These are phyloP conservation scores for Ovibos moschatus DNA, from an alignment of 2,113 vertebrate species.

Conservation along the genomic window DNA sequence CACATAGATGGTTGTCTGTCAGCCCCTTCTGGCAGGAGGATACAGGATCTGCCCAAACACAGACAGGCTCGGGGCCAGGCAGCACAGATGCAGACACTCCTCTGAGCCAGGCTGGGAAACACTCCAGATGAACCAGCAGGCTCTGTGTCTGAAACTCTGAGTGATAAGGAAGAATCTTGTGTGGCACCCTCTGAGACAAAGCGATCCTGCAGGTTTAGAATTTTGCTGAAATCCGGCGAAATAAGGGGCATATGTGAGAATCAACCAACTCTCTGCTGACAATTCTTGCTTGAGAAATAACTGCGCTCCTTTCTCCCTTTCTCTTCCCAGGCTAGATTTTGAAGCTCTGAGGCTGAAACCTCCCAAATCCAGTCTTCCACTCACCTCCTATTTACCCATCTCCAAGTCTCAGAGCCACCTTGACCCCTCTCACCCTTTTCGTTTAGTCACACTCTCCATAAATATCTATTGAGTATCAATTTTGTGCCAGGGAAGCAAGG, in stretches of 20 bases:
- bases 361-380: neutral
- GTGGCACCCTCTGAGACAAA: conserved; percentile 42
- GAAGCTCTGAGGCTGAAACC: neutral
- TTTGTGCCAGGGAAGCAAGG: conserved; percentile 9
- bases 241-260: neutral
- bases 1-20: conserved; percentile 4
- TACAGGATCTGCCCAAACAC: conserved; percentile 39
- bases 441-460: neutral
- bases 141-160: conserved; percentile 58
- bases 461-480: conserved; percentile 20
- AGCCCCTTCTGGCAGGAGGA: conserved; percentile 1
- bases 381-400: neutral
- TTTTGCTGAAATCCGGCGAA: conserved; percentile 17
- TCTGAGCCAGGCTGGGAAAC: conserved; percentile 58
- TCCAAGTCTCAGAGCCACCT: neutral
- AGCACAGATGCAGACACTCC: conserved; percentile 51
- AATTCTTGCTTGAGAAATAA: conserved; percentile 2
- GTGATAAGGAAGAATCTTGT: conserved; percentile 39
- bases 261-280: neutral
- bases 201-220: neutral
- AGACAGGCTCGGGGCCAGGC: conserved; percentile 53
- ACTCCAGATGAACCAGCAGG: conserved; percentile 61
- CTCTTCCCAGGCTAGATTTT: neutral
- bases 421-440: neutral
- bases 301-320: neutral